Evolutionary conservation across 2,888 invertebrate genomes (phyloP).

Genomic region (Thereva nobilitata): DNA sequence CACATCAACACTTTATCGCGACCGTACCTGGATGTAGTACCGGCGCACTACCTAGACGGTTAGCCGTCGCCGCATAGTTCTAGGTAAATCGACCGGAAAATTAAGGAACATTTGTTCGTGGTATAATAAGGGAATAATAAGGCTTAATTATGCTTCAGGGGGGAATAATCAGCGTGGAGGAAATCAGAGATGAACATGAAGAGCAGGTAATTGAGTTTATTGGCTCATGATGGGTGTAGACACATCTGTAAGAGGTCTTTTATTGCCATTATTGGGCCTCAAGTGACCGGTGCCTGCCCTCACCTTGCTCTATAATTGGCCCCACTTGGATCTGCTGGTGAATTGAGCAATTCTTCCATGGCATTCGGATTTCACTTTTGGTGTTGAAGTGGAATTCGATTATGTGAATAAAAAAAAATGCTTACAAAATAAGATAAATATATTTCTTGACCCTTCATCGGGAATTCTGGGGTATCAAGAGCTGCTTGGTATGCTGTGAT

Average conservation of each 20-base stretch:
- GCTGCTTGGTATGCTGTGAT: no score
- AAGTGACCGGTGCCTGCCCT: neutral
- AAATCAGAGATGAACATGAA: slow-evolving; percentile 33
- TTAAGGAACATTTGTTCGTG: slow-evolving; percentile 39
- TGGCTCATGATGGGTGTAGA: slow-evolving; percentile 34
- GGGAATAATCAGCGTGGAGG: slow-evolving; percentile 20
- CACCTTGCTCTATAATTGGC: slow-evolving; percentile 1
- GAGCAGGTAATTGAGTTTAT: slow-evolving; percentile 37
- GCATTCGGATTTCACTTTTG: slow-evolving; percentile 2
- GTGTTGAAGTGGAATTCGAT: slow-evolving; percentile 16
- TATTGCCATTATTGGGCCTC: neutral
- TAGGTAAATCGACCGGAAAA: slow-evolving; percentile 38
- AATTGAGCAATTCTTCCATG: slow-evolving; percentile 20
- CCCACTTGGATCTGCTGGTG: neutral
- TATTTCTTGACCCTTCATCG: no score
- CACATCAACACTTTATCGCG: slow-evolving; percentile 37
- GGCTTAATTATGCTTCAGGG: slow-evolving; percentile 38
- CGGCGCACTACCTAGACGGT: neutral
- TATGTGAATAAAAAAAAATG: slow-evolving; percentile 8
- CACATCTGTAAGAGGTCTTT: slow-evolving; percentile 16
- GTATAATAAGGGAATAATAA: slow-evolving; percentile 39
- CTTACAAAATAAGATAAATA: no score
- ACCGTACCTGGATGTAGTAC: neutral
- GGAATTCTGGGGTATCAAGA: no score
- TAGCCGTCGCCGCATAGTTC: slow-evolving; percentile 25